Percentiles rank a stretch among this genome's conserved stretches.
phyloP scores from a whole-genome alignment of 1,140 invertebrate species.

The Harpegnathos saltator region DNA sequence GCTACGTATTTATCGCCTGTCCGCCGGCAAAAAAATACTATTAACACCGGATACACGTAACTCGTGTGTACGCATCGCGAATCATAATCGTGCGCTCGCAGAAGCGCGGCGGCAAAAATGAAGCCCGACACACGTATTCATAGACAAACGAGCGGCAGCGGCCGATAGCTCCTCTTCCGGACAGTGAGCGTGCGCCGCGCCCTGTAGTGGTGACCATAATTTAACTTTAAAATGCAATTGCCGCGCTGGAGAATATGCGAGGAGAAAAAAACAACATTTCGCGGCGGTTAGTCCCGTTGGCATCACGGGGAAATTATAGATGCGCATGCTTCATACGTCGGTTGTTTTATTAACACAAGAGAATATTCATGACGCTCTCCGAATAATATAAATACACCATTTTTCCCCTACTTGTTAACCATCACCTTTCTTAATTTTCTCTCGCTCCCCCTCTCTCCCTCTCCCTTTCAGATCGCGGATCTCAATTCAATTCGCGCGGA shows the following conservation, averaged over 20 bases:
- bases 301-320: background rate
- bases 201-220: slow-evolving; percentile 18
- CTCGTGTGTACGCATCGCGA: too few species aligned
- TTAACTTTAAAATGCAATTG: slow-evolving; percentile 45
- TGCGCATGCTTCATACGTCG: background rate
- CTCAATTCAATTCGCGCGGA: background rate
- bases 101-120: too few species aligned
- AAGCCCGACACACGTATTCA: too few species aligned
- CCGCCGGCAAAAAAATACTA: too few species aligned
- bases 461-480: background rate
- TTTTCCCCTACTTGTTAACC: slow-evolving; percentile 11
- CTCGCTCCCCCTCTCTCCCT: too few species aligned
- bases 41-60: too few species aligned
- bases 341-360: slow-evolving; percentile 5
- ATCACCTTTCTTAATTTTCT: background rate
- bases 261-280: slow-evolving; percentile 9
- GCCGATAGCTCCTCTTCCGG: too few species aligned
- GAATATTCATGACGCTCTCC: slow-evolving; percentile 27
- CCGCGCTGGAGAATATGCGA: background rate
- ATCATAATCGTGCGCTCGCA: too few species aligned
- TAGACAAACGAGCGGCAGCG: too few species aligned
- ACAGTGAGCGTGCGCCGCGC: too few species aligned
- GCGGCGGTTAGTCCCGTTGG: background rate
- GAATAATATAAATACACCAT: slow-evolving; percentile 2
- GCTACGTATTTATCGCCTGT: too few species aligned